Percentiles rank a stretch among this genome's conserved stretches.
Evolutionary conservation across 2,797 vertebrate species (phyloP).

Genomic region (Iguana delicatissima): DNA sequence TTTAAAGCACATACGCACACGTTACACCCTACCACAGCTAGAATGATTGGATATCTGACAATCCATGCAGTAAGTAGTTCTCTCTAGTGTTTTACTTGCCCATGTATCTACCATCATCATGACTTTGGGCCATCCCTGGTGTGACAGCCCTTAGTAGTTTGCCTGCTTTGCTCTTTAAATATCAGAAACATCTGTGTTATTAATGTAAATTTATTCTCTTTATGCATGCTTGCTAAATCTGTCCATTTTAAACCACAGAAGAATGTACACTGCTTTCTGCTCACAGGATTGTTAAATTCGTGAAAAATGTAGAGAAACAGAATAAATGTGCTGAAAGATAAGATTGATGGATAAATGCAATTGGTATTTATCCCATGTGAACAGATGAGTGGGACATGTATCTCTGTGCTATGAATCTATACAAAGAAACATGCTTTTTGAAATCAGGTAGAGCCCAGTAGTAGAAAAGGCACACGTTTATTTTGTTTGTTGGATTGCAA

Average conservation of each 20-base stretch:
- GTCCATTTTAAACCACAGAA: background rate
- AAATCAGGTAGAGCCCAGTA: background rate
- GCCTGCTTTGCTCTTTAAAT: background rate
- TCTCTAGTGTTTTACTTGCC: background rate
- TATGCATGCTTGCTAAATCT: background rate
- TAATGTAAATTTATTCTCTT: background rate
- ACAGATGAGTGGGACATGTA: background rate
- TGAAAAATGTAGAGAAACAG: background rate
- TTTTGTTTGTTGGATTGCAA: background rate
- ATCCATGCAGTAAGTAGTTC: background rate
- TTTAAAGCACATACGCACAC: too few species aligned
- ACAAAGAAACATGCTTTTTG: background rate
- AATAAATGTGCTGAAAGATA: background rate
- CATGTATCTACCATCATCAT: background rate
- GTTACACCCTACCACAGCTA: background rate
- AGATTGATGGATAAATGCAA: background rate
- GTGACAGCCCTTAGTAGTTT: background rate
- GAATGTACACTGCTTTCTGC: background rate
- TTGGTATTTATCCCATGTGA: background rate
- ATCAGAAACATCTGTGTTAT: background rate
- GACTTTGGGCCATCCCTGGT: background rate
- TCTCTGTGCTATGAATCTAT: background rate
- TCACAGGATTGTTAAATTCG: background rate
- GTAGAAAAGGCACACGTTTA: background rate
- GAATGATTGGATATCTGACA: background rate